phyloP scores from a whole-genome alignment of 2,888 invertebrate species.

The Aplocera efformata region DNA sequence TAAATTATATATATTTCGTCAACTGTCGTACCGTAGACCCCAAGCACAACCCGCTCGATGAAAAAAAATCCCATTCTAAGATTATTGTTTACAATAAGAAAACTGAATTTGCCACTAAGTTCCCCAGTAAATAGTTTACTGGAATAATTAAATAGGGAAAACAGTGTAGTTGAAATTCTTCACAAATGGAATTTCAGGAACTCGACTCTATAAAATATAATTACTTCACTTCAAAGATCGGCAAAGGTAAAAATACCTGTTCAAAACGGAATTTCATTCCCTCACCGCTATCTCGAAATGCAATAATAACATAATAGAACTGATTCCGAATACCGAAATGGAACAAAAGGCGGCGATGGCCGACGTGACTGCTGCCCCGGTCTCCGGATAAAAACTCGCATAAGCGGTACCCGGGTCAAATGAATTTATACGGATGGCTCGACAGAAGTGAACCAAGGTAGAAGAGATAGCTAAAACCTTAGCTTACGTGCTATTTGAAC shows the following conservation, averaged over 20 bases:
- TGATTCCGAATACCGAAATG: conserved; percentile 14
- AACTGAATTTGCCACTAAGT: too few species aligned
- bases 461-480: neutral
- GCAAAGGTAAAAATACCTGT: neutral
- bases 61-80: too few species aligned
- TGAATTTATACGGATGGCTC: conserved; percentile 34
- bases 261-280: neutral
- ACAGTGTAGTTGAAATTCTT: too few species aligned
- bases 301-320: conserved; percentile 24
- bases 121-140: too few species aligned
- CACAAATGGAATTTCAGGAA: too few species aligned
- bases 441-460: conserved; percentile 1
- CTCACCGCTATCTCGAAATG: conserved; percentile 8
- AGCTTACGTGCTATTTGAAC: neutral
- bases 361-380: conserved; percentile 28
- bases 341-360: conserved; percentile 24
- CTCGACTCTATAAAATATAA: too few species aligned
- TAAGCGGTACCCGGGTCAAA: conserved; percentile 31
- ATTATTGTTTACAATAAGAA: too few species aligned
- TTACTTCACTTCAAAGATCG: too few species aligned
- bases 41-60: too few species aligned
- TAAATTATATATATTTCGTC: too few species aligned
- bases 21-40: too few species aligned
- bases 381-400: conserved; percentile 37
- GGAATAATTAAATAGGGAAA: too few species aligned